These are phyloP conservation scores for Pteronotus mesoamericanus DNA, from an alignment of 2,797 vertebrate species.

Conservation along the genomic window DNA sequence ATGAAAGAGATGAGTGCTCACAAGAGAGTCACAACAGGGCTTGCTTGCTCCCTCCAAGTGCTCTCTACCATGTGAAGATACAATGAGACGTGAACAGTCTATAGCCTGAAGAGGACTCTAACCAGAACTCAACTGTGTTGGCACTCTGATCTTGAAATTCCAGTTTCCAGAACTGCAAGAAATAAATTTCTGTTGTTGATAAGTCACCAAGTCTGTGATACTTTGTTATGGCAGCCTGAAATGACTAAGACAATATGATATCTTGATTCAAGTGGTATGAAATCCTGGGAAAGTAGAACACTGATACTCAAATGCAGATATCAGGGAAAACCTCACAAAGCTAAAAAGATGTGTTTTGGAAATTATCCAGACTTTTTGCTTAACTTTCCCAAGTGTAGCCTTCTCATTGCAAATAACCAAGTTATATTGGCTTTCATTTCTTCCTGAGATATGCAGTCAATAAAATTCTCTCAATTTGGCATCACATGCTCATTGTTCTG, in stretches of 20 bases:
- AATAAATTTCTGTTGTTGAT: background rate
- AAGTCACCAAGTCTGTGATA: background rate
- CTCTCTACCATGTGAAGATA: background rate
- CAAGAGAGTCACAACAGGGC: background rate
- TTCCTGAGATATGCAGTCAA: background rate
- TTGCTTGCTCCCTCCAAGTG: background rate
- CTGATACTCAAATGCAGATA: background rate
- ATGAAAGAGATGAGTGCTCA: background rate
- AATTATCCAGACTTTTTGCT: background rate
- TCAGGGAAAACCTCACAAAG: background rate
- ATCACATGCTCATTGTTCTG: background rate
- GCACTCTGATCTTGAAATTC: background rate
- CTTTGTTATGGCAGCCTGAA: background rate
- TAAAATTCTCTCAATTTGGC: background rate
- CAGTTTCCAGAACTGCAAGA: background rate
- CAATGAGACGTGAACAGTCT: background rate
- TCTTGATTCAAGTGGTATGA: background rate
- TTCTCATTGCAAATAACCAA: background rate
- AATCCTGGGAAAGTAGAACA: background rate
- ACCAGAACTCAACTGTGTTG: background rate
- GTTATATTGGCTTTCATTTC: constrained; percentile 10
- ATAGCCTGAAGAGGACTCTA: background rate
- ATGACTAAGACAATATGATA: background rate
- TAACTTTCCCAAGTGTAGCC: background rate
- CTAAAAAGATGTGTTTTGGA: background rate